A percentile compares a stretch with the other conserved stretches of the same genome.
Evolutionary conservation across 2,888 invertebrate species (phyloP).

Genomic region (Eucera pruinosa): DNA sequence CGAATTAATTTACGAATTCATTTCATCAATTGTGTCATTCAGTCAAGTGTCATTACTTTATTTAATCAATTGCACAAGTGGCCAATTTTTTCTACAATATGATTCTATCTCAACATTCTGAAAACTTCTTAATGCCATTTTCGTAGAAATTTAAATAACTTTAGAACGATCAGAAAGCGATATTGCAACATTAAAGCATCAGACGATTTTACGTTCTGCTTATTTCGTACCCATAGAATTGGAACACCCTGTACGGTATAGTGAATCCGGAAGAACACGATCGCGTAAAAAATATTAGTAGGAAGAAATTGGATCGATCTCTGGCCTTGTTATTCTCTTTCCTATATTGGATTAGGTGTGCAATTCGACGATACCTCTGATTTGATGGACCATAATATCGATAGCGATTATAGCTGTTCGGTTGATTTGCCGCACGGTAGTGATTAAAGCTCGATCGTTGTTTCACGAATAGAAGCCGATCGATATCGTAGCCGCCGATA

Average conservation of each 20-base stretch:
- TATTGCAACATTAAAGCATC: too few relatives aligned
- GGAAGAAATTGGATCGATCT: slow-evolving; percentile 21
- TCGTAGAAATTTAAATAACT: too few relatives aligned
- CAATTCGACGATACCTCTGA: slow-evolving; percentile 33
- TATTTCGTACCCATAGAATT: too few relatives aligned
- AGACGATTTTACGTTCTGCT: too few relatives aligned
- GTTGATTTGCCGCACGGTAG: slow-evolving; percentile 48
- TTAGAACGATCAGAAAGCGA: too few relatives aligned
- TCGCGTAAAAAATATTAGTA: slow-evolving; percentile 5
- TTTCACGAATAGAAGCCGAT: slow-evolving; percentile 69
- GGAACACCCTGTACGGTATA: not conserved
- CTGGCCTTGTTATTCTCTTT: not conserved
- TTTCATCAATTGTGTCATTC: too few relatives aligned
- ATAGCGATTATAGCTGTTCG: slow-evolving; percentile 59
- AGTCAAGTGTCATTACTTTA: too few relatives aligned
- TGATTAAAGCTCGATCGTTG: slow-evolving; percentile 61
- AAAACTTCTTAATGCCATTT: too few relatives aligned
- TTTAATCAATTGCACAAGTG: too few relatives aligned
- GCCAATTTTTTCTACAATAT: too few relatives aligned
- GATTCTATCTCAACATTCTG: too few relatives aligned
- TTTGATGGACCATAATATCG: slow-evolving; percentile 36
- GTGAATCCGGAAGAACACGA: not conserved
- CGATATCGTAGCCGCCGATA: slow-evolving; percentile 63
- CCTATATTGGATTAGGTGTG: slow-evolving; percentile 28
- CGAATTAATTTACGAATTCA: too few relatives aligned